Percentiles rank a stretch among this genome's conserved stretches.
These are phyloP conservation scores for Eulemur coronatus DNA, from an alignment of 2,797 vertebrate genomes.

Conservation along the genomic window DNA sequence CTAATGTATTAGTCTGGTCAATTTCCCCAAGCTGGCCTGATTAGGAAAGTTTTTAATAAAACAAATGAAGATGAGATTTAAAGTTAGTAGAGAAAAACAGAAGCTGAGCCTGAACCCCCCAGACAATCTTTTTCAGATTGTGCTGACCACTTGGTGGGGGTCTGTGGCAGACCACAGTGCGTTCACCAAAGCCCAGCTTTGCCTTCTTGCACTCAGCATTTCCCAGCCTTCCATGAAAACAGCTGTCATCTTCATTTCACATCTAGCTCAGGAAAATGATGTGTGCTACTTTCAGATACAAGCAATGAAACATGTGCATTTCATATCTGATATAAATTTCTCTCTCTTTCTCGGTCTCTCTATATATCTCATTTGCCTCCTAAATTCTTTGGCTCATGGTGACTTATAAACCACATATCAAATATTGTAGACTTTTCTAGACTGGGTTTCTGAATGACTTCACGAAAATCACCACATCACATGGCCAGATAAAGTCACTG, in stretches of 20 bases:
- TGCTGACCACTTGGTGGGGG: not conserved
- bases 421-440: not conserved
- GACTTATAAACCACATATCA: not conserved
- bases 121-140: not conserved
- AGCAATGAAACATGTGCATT: not conserved
- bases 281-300: not conserved
- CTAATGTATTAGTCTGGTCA: constrained; percentile 50
- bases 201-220: not conserved
- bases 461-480: not conserved
- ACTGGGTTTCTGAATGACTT: not conserved
- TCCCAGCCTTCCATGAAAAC: not conserved
- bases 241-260: not conserved
- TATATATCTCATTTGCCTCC: not conserved
- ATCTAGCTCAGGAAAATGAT: not conserved
- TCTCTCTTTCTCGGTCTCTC: not conserved
- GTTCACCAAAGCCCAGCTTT: not conserved
- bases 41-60: constrained; percentile 67
- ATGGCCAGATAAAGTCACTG: not conserved
- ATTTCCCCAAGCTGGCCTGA: constrained; percentile 41
- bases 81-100: constrained; percentile 43
- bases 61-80: constrained; percentile 58
- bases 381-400: not conserved
- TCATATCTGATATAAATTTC: not conserved
- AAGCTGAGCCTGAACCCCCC: not conserved
- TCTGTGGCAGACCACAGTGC: not conserved